Percentiles rank a stretch among this genome's conserved stretches.
Conservation (phyloP, 1,140 invertebrate genomes). For the Conopomorpha cramerella region DNA sequence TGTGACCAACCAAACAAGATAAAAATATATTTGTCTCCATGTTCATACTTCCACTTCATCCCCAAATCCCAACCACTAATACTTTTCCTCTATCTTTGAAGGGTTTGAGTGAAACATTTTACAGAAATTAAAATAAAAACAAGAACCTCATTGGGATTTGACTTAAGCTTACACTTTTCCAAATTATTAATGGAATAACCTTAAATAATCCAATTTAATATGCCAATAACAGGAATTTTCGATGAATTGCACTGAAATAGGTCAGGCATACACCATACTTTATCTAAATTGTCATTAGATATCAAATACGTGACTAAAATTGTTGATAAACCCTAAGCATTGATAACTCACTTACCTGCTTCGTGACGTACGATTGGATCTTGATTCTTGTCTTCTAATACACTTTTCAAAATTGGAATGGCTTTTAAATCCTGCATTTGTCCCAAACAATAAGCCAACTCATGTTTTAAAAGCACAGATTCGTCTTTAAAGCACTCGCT, state of each 20-base stretch:
- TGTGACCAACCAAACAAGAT: too few species aligned
- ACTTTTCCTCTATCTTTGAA: neutral
- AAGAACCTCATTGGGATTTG: too few species aligned
- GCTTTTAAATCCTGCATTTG: conserved; percentile 93
- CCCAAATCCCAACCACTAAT: conserved; percentile 4
- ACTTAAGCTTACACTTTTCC: too few species aligned
- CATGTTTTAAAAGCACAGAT: conserved; percentile 97
- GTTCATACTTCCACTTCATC: too few species aligned
- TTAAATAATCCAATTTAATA: too few species aligned
- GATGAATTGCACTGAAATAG: too few species aligned
- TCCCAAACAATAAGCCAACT: conserved; percentile 96
- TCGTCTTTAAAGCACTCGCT: conserved; percentile 77
- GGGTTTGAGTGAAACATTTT: neutral
- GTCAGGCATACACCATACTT: too few species aligned
- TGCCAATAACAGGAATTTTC: too few species aligned
- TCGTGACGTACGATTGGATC: conserved; percentile 98
- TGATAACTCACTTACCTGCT: conserved; percentile 77
- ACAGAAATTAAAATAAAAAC: neutral
- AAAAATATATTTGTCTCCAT: too few species aligned
- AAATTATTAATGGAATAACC: too few species aligned
- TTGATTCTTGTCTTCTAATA: conserved; percentile 80
- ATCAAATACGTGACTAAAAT: conserved; percentile 19
- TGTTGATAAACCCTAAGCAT: conserved; percentile 4
- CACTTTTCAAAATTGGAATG: conserved; percentile 74
- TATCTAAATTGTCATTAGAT: conserved; percentile 9